phyloP scores from a whole-genome alignment of 2,888 invertebrate genomes.

The Cheilosia soror region DNA sequence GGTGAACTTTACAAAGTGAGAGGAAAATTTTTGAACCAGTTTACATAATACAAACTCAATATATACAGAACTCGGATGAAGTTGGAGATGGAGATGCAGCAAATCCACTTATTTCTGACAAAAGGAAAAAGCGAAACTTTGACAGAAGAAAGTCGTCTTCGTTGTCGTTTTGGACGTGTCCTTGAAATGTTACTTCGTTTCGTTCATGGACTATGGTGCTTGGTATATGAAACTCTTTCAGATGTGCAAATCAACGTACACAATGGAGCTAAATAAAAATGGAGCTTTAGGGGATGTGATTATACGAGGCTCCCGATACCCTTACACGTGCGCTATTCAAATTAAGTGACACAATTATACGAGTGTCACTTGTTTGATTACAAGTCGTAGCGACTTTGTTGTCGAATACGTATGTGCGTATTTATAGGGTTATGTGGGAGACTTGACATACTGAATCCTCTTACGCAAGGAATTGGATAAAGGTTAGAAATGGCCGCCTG shows the following conservation, averaged over 20 bases:
- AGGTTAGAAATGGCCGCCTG: too few relatives aligned
- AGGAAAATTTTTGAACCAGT: slow-evolving; percentile 68
- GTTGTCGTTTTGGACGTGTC: slow-evolving; percentile 39
- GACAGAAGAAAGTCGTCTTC: slow-evolving; percentile 45
- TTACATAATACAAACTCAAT: slow-evolving; percentile 19
- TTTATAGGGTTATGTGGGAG: too few relatives aligned
- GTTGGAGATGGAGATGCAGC: neutral
- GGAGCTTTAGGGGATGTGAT: too few relatives aligned
- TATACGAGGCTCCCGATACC: too few relatives aligned
- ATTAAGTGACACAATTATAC: too few relatives aligned
- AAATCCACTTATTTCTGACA: slow-evolving; percentile 34
- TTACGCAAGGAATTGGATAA: too few relatives aligned
- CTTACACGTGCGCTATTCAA: too few relatives aligned
- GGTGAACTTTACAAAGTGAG: slow-evolving; percentile 62
- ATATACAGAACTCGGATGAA: neutral
- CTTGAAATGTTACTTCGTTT: slow-evolving; percentile 42
- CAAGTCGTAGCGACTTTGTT: too few relatives aligned
- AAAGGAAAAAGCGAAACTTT: slow-evolving; percentile 45
- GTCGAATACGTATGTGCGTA: too few relatives aligned
- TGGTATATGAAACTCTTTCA: neutral
- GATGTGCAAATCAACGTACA: neutral
- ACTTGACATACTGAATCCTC: too few relatives aligned
- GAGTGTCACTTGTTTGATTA: too few relatives aligned
- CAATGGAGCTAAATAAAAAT: too few relatives aligned
- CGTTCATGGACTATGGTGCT: neutral